Evolutionary conservation across 2,888 invertebrate species (phyloP).

Genomic region (Pollenia amentaria): DNA sequence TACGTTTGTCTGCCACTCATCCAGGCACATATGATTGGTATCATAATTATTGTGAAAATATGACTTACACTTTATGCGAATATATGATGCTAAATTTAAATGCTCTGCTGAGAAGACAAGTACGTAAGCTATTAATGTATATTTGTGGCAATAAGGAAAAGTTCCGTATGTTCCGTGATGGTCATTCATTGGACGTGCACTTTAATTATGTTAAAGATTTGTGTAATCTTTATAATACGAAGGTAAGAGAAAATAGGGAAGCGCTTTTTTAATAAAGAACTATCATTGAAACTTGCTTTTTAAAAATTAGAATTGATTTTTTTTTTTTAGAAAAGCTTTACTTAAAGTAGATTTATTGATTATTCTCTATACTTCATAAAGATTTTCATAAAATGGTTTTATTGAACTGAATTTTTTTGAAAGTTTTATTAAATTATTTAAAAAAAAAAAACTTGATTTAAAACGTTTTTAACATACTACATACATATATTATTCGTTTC

Average conservation of each 20-base stretch:
- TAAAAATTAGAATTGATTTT: too few relatives aligned
- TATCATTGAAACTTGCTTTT: not conserved
- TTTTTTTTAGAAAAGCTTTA: too few relatives aligned
- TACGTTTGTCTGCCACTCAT: slow-evolving; percentile 83
- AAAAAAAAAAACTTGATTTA: too few relatives aligned
- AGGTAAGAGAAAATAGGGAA: slow-evolving; percentile 77
- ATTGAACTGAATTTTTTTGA: too few relatives aligned
- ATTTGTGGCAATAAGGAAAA: slow-evolving; percentile 98
- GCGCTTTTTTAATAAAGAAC: not conserved
- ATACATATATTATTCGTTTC: slow-evolving; percentile 5
- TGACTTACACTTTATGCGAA: slow-evolving; percentile 91
- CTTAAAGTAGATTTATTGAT: too few relatives aligned
- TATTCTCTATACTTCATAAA: too few relatives aligned
- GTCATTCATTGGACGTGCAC: slow-evolving; percentile 96
- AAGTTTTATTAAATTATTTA: too few relatives aligned
- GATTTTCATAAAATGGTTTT: too few relatives aligned
- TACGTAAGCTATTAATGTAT: slow-evolving; percentile 94
- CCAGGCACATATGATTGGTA: slow-evolving; percentile 83
- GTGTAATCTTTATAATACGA: slow-evolving; percentile 82
- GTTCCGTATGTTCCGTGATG: slow-evolving; percentile 96
- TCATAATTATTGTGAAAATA: slow-evolving; percentile 89
- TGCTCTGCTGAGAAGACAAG: slow-evolving; percentile 92
- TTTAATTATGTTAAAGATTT: slow-evolving; percentile 88
- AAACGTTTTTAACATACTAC: too few relatives aligned
- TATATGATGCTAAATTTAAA: slow-evolving; percentile 95